Conservation (phyloP, 2,797 vertebrate genomes). For the Eulemur rubriventer region DNA sequence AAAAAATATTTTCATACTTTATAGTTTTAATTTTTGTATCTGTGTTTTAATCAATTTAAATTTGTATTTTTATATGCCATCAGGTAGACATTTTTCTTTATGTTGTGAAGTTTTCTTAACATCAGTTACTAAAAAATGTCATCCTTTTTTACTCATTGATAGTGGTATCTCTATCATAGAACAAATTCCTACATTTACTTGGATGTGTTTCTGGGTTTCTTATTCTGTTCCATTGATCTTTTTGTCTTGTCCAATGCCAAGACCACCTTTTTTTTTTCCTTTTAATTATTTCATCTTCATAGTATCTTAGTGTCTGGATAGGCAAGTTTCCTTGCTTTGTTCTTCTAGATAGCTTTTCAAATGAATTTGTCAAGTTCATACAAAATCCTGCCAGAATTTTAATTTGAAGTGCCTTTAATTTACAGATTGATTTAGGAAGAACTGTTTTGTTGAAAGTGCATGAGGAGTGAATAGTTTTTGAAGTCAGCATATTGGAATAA, state of each 20-base stretch:
- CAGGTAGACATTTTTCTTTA: neutral
- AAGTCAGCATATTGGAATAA: neutral
- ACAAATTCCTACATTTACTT: neutral
- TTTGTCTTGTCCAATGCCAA: slow-evolving; percentile 1
- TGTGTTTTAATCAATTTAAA: slow-evolving; percentile 3
- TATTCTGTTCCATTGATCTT: neutral
- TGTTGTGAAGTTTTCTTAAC: neutral
- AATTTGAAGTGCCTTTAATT: neutral
- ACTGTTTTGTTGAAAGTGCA: neutral
- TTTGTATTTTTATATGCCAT: neutral
- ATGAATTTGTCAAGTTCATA: slow-evolving; percentile 2
- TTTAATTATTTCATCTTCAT: neutral
- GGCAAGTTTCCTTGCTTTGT: neutral
- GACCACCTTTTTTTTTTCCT: neutral
- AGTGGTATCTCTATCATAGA: neutral
- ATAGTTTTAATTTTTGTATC: neutral
- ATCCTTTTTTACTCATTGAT: neutral
- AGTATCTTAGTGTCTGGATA: neutral
- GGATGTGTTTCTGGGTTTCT: neutral
- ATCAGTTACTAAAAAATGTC: neutral
- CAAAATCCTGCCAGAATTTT: neutral
- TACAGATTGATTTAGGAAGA: neutral
- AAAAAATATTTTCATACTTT: neutral
- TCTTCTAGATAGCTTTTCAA: neutral
- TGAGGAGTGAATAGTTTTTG: neutral